Conservation (phyloP, 2,888 invertebrate species). For the Xestobium rufovillosum region DNA sequence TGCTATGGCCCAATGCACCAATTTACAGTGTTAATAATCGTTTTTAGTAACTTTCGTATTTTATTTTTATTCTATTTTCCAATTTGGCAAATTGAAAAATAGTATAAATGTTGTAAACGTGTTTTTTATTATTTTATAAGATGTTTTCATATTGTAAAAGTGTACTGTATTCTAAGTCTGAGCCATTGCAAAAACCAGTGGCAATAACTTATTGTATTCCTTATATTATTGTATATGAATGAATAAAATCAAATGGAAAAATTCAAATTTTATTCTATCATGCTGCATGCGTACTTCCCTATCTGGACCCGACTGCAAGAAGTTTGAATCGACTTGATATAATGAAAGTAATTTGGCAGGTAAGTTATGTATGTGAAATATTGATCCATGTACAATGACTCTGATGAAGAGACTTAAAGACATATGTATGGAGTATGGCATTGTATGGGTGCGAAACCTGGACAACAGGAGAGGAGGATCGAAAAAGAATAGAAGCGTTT, state of each 20-base stretch:
- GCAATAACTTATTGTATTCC: slow-evolving; percentile 40
- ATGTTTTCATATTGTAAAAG: slow-evolving; percentile 31
- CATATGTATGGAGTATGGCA: too few relatives aligned
- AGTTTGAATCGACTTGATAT: too few relatives aligned
- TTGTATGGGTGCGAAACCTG: too few relatives aligned
- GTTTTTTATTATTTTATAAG: slow-evolving; percentile 32
- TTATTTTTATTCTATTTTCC: slow-evolving; percentile 24
- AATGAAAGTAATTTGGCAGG: too few relatives aligned
- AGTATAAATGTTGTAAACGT: slow-evolving; percentile 30
- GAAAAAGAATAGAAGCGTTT: too few relatives aligned
- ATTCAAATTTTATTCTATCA: slow-evolving; percentile 1
- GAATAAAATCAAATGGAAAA: slow-evolving; percentile 3
- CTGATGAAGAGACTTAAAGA: too few relatives aligned
- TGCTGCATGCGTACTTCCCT: too few relatives aligned
- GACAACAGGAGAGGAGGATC: too few relatives aligned
- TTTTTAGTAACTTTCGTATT: slow-evolving; percentile 11
- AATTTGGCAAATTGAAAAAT: slow-evolving; percentile 23
- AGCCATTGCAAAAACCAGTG: slow-evolving; percentile 31
- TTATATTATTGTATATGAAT: slow-evolving; percentile 35
- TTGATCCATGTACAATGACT: too few relatives aligned
- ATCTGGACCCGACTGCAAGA: too few relatives aligned
- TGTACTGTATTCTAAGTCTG: slow-evolving; percentile 43
- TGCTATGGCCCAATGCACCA: slow-evolving; percentile 7
- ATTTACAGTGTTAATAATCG: slow-evolving; percentile 11
- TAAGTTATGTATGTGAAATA: too few relatives aligned